Percentiles rank a stretch among this genome's conserved stretches.
These are phyloP conservation scores for Oostethus manadensis DNA, from an alignment of 2,113 vertebrate species.

Conservation along the genomic window DNA sequence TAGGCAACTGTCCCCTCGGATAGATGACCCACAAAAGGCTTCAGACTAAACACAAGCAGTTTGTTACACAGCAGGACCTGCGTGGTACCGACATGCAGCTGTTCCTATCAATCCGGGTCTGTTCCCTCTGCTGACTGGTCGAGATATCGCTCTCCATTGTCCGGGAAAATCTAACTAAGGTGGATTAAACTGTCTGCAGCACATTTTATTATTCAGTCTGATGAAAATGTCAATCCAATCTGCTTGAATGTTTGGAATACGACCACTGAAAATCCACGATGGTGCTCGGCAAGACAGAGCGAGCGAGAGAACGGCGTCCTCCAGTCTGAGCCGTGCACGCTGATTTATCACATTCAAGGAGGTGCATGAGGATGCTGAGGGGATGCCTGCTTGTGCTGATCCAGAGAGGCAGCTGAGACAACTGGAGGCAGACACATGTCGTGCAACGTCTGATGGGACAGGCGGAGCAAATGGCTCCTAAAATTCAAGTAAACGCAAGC, in stretches of 20 bases:
- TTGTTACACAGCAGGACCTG: conserved; percentile 27
- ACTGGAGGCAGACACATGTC: conserved; percentile 11
- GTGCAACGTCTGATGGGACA: conserved; percentile 20
- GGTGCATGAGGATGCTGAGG: conserved; percentile 4
- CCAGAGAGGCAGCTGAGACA: conserved; percentile 28
- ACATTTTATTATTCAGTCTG: conserved; percentile 1
- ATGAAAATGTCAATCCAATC: conserved; percentile 8
- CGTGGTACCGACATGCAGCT: conserved; percentile 39
- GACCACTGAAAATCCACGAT: conserved; percentile 1
- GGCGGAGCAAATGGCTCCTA: conserved; percentile 38
- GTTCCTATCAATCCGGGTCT: conserved; percentile 43
- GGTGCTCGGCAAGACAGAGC: not conserved
- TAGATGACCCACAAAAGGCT: conserved; percentile 25
- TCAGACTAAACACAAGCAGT: conserved; percentile 10
- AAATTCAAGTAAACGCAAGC: conserved; percentile 33
- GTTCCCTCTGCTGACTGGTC: conserved; percentile 3
- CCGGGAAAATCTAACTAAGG: conserved; percentile 8
- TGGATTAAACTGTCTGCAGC: conserved; percentile 8
- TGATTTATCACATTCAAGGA: conserved; percentile 11
- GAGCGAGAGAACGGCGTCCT: not conserved
- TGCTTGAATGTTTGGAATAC: not conserved
- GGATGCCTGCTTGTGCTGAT: conserved; percentile 11
- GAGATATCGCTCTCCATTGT: conserved; percentile 8
- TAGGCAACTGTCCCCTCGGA: conserved; percentile 24
- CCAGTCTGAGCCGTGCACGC: not conserved